Evolutionary conservation across 2,888 invertebrate genomes (phyloP).

Genomic region (Oscheius onirici): DNA sequence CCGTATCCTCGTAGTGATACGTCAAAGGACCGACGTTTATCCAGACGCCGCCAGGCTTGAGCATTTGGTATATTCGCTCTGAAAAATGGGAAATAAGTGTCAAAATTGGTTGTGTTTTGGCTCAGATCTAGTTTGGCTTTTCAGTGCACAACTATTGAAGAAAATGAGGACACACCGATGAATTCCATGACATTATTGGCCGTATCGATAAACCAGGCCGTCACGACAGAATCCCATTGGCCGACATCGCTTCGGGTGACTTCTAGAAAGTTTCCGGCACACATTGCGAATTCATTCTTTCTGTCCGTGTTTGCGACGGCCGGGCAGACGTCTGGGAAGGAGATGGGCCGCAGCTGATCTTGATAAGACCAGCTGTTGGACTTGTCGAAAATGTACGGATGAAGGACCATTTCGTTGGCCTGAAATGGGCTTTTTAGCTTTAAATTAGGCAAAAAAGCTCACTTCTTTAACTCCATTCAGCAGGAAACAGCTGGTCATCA

Average conservation of each 20-base stretch:
- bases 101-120: too few relatives aligned
- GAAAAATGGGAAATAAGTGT: too few relatives aligned
- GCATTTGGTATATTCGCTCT: slow-evolving; percentile 78
- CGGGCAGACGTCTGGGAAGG: slow-evolving; percentile 89
- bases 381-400: slow-evolving; percentile 94
- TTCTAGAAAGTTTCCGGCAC: slow-evolving; percentile 95
- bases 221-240: slow-evolving; percentile 90
- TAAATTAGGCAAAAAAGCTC: background rate
- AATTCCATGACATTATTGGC: slow-evolving; percentile 94
- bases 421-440: slow-evolving; percentile 20
- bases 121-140: too few relatives aligned
- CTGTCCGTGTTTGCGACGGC: slow-evolving; percentile 13
- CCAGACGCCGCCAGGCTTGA: slow-evolving; percentile 81
- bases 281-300: slow-evolving; percentile 82
- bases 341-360: slow-evolving; percentile 83
- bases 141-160: too few relatives aligned
- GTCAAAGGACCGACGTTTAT: slow-evolving; percentile 79
- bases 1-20: slow-evolving; percentile 77
- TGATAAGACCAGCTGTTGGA: slow-evolving; percentile 86
- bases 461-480: slow-evolving; percentile 81
- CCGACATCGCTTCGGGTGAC: slow-evolving; percentile 78
- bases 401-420: slow-evolving; percentile 82
- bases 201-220: slow-evolving; percentile 98
- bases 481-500: slow-evolving; percentile 93
- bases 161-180: slow-evolving; percentile 77